Evolutionary conservation across 1,140 invertebrate genomes (phyloP).

Genomic region (Sminthurinus signatus): DNA sequence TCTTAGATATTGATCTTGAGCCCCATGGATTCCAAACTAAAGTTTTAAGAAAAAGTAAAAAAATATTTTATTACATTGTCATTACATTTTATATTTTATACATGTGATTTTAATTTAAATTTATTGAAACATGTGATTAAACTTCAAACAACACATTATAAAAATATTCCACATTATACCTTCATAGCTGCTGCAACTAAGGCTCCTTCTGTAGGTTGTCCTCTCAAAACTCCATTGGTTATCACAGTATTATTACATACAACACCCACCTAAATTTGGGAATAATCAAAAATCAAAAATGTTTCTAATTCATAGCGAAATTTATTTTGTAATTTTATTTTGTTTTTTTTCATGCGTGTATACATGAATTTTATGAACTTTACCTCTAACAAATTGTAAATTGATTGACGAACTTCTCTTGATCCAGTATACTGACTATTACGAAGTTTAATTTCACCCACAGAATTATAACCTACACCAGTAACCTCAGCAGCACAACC

Average conservation of each 20-base stretch:
- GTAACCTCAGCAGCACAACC: conserved; percentile 80
- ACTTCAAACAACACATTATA: no score
- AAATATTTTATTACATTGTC: no score
- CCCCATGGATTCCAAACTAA: conserved; percentile 73
- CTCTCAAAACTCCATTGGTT: conserved; percentile 73
- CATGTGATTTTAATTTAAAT: no score
- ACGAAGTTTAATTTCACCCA: conserved; percentile 72
- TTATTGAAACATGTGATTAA: no score
- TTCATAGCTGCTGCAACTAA: conserved; percentile 86
- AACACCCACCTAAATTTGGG: conserved; percentile 68
- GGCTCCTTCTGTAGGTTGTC: conserved; percentile 97
- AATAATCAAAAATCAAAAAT: not conserved
- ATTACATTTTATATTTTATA: no score
- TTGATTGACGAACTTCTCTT: conserved; percentile 56
- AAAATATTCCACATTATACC: no score
- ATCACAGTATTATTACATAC: conserved; percentile 97
- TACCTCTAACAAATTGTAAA: conserved; percentile 63
- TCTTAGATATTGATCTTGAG: conserved; percentile 71
- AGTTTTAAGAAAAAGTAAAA: no score
- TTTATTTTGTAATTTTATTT: conserved; percentile 2
- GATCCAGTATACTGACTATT: conserved; percentile 66
- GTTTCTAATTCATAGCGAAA: not conserved
- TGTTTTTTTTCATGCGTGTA: no score
- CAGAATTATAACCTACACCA: conserved; percentile 85
- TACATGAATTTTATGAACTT: no score